Percentiles rank a stretch among this genome's conserved stretches.
These are phyloP conservation scores for Sarcophaga caerulescens DNA, from an alignment of 2,888 invertebrate genomes.

Conservation along the genomic window DNA sequence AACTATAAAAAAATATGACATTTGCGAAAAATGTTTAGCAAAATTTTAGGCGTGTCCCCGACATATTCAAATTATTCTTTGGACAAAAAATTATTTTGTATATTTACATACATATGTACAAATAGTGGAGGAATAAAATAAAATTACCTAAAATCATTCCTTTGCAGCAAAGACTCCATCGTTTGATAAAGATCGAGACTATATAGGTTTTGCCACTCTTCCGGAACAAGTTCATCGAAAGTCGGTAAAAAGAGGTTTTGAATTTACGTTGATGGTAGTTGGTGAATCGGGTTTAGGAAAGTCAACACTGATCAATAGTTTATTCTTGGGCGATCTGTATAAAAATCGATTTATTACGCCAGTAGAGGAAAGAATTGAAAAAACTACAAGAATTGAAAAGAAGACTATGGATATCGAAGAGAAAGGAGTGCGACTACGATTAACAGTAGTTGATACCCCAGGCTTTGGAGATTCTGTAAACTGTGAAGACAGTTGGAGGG, in stretches of 20 bases:
- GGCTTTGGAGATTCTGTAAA: slow-evolving; percentile 96
- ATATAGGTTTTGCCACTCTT: slow-evolving; percentile 96
- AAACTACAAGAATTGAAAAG: slow-evolving; percentile 88
- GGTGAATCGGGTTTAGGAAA: slow-evolving; percentile 97
- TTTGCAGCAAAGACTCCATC: slow-evolving; percentile 80
- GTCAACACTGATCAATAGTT: slow-evolving; percentile 96
- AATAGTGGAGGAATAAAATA: background rate
- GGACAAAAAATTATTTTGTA: background rate
- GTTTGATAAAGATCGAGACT: slow-evolving; percentile 86
- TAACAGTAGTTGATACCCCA: slow-evolving; percentile 97
- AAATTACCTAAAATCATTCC: background rate
- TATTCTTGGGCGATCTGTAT: slow-evolving; percentile 96
- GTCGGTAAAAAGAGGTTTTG: slow-evolving; percentile 97
- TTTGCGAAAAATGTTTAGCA: background rate
- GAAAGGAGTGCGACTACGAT: slow-evolving; percentile 92
- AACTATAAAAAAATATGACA: background rate
- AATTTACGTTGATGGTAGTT: slow-evolving; percentile 97
- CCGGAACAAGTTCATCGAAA: slow-evolving; percentile 98
- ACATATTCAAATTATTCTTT: background rate
- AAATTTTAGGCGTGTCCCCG: background rate
- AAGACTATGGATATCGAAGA: slow-evolving; percentile 97
- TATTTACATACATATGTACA: background rate
- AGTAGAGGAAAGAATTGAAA: slow-evolving; percentile 85
- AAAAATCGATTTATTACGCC: slow-evolving; percentile 88
- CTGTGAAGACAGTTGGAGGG: slow-evolving; percentile 96